A percentile compares a stretch with the other conserved stretches of the same genome.
Conservation (phyloP, 92 coral and sea anemone species). For the Epizoanthus rinbou region DNA sequence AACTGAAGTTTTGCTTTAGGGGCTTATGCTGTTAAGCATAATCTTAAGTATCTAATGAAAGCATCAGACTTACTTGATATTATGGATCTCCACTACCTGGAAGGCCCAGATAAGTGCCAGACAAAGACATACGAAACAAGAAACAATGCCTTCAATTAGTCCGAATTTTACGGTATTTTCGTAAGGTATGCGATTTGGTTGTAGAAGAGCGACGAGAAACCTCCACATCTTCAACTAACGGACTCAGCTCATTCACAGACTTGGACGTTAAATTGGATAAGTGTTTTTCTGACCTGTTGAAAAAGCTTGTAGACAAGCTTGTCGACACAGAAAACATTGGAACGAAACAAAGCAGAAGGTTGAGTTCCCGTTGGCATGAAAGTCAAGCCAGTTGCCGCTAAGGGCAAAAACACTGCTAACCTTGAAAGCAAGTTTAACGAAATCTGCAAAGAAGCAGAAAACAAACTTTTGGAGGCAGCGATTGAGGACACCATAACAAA, state of each 20-base stretch:
- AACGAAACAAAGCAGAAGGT: not conserved
- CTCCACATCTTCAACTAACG: no score
- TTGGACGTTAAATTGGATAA: no score
- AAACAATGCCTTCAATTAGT: not conserved
- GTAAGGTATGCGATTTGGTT: no score
- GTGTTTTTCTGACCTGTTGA: not conserved
- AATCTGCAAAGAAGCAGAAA: not conserved
- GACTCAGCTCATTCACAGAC: no score
- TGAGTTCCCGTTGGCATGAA: not conserved
- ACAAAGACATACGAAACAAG: not conserved
- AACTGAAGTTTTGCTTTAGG: slow-evolving; percentile 1
- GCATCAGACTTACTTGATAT: slow-evolving; percentile 1
- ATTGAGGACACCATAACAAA: not conserved
- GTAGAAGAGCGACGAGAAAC: no score
- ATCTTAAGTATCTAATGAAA: slow-evolving; percentile 18
- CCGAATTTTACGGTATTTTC: no score
- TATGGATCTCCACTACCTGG: not conserved
- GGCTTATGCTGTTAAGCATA: slow-evolving; percentile 16
- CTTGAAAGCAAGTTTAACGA: not conserved
- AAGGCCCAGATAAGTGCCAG: not conserved
- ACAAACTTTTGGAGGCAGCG: slow-evolving; percentile 10
- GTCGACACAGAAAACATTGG: not conserved
- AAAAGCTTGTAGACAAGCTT: slow-evolving; percentile 1
- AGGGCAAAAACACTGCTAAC: not conserved
- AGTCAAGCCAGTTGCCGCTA: not conserved